Base-by-base conservation (phyloP, 2,888 invertebrate species). In the Criorhina ranunculi region DNA sequence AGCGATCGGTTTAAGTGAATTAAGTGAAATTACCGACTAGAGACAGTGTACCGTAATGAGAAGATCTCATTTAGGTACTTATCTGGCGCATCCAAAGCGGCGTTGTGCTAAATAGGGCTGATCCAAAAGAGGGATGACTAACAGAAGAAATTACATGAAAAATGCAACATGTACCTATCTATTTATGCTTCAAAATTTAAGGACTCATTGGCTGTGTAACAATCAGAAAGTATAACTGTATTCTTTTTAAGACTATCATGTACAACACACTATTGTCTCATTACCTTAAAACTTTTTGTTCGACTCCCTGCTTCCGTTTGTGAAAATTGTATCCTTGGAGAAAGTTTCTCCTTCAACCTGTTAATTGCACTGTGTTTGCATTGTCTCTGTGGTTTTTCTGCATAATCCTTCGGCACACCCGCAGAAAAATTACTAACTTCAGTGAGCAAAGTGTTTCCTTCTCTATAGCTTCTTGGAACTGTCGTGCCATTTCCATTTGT, bases 1-100 rank as follows among this genome's bases (percentile, higher is more conserved):
- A 44, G 11, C 15, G 64, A 79, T 83, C 67, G 73, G 73, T 73
- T 79, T 83, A 83, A 83, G 64, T 83, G 79, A 73, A 62, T 73
- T 83, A 75, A 49, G 6, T 59, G 59, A 67, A 59, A 46, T 49
- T 57, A 37, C 31, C 1, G 11, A n/a, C 29, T 37, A 8, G 15
- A 42, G 12, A 24, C 15, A 4, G 29, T 49, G 15, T 24, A 4
- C 24, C 24, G 4, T 8, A 29, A 17, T 46, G 29, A 19, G 31
- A 12, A 33, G 67, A 67, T 44, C 44, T 19, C 31, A 24, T 42
- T 62, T 44, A 62, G 42, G 33, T 35, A 35, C 73, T 73, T 73
- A 55, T 62, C 62, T 64, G 73, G 73, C 73, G 73, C 73, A 73
- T 73, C 69, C 8, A 40, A 12, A 11, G 11, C n/a, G 8, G 24